These are phyloP conservation scores for Dasypogon diadema DNA, from an alignment of 2,888 invertebrate genomes.

Conservation along the genomic window DNA sequence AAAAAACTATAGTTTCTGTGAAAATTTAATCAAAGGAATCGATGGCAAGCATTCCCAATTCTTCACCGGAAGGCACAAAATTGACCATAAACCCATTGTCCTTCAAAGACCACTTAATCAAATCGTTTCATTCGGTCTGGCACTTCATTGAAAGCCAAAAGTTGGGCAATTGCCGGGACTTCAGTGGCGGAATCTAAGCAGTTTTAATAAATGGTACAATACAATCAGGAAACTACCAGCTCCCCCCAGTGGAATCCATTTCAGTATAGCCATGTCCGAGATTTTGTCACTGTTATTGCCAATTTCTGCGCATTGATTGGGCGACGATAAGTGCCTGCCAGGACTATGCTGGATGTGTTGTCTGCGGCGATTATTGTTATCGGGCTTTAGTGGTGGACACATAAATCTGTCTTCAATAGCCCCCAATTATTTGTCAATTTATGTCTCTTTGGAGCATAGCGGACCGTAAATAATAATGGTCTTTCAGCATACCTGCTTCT, in stretches of 20 bases:
- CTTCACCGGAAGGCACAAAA: constrained; percentile 36
- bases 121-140: constrained; percentile 37
- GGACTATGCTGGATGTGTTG: constrained; percentile 19
- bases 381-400: constrained; percentile 46
- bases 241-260: constrained; percentile 17
- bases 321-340: constrained; percentile 44
- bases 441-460: constrained; percentile 64
- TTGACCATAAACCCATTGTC: constrained; percentile 48
- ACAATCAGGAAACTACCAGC: constrained; percentile 32
- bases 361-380: constrained; percentile 42
- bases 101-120: constrained; percentile 48
- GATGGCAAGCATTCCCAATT: background rate
- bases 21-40: constrained; percentile 11
- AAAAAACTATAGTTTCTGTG: too few species aligned
- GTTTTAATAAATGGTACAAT: constrained; percentile 31
- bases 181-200: constrained; percentile 29
- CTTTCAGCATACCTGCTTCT: constrained; percentile 33
- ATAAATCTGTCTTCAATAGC: constrained; percentile 53
- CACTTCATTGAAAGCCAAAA: constrained; percentile 47
- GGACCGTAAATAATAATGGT: constrained; percentile 63
- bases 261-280: constrained; percentile 24
- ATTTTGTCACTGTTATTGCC: constrained; percentile 46
- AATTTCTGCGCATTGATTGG: constrained; percentile 48
- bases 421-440: constrained; percentile 65
- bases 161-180: constrained; percentile 14